Base-by-base conservation (phyloP, 2,113 vertebrate genomes). In the Gobiocypris rarus region DNA sequence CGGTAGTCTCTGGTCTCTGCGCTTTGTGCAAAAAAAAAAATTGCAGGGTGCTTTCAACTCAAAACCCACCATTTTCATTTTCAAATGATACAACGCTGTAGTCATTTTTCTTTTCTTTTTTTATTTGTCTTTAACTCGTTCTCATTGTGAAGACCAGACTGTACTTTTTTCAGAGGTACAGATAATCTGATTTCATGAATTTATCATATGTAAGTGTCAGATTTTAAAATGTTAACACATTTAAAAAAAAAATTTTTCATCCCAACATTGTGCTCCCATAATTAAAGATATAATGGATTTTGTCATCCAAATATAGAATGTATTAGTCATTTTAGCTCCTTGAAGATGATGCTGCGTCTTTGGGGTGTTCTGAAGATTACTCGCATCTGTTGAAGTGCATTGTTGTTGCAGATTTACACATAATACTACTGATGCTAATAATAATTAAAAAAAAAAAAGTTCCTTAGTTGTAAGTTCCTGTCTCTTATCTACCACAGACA, bases 401-500 rank as follows among this genome's bases (percentile, higher is more conserved):
- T 89, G 83, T 92, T 91, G 91, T 84, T 86, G 85, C 59, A 84
- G 87, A 90, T 86, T 88, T 90, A 90, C 91, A 91, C 89, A 69
- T 41, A 69, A 11, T 69, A 67, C 17, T 34, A 67, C 15, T 48
- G 19, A 19, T 54, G 1, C 1, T 50, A 7, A 54, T 54, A 22
- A 54, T 54, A 91, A 15, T 50, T 34, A 3, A 34, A 34, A 34
- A 34, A 34, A 34, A 89, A 91, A 89, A 91, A n/a, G n/a, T n/a
- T n/a, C n/a, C 94, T 86, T 91, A 89, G 92, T 93, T 92, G 93
- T 90, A 89, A 91, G 91, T 88, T 88, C 89, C 83, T 91, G 89
- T 88, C 67, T 89, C 89, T 94, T 93, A 93, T 93, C 92, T 92
- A 89, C 86, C 88, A 56, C 89, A 89, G 91, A 93, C 92, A 91